These are phyloP conservation scores for Sogatella furcifera DNA, from an alignment of 1,140 invertebrate species.

Conservation along the genomic window DNA sequence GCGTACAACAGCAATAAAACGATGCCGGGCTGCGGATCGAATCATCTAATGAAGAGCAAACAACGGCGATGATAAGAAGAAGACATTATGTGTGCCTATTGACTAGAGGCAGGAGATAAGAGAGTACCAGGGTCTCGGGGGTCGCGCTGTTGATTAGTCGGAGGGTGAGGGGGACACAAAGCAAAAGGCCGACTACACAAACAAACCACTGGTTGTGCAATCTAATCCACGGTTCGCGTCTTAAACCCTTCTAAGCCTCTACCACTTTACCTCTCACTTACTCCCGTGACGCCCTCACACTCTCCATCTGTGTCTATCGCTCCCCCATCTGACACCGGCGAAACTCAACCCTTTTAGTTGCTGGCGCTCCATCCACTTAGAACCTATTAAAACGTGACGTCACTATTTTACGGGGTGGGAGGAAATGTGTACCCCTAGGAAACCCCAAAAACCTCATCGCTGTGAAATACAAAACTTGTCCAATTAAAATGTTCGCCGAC, in stretches of 20 bases:
- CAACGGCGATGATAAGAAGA: background rate
- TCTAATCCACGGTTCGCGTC: background rate
- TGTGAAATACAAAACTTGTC: background rate
- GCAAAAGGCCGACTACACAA: background rate
- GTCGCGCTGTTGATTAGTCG: background rate
- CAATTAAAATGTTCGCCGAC: background rate
- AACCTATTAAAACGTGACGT: constrained; percentile 1
- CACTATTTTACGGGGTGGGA: background rate
- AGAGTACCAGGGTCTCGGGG: background rate
- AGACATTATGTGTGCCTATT: constrained; percentile 1
- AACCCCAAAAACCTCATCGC: too few species aligned
- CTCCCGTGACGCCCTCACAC: background rate
- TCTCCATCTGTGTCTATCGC: too few species aligned
- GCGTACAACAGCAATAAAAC: too few species aligned
- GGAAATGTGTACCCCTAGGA: background rate
- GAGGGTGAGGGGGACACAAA: background rate
- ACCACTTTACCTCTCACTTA: background rate
- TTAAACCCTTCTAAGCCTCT: background rate
- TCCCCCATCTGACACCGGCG: too few species aligned
- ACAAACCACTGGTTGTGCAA: constrained; percentile 1
- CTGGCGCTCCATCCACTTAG: background rate
- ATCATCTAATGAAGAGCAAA: background rate
- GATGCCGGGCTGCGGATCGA: too few species aligned
- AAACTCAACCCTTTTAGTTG: background rate
- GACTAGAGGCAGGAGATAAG: background rate